Evolutionary conservation across 92 coral and sea anemone genomes (phyloP).

Genomic region (Porites cylindrica): DNA sequence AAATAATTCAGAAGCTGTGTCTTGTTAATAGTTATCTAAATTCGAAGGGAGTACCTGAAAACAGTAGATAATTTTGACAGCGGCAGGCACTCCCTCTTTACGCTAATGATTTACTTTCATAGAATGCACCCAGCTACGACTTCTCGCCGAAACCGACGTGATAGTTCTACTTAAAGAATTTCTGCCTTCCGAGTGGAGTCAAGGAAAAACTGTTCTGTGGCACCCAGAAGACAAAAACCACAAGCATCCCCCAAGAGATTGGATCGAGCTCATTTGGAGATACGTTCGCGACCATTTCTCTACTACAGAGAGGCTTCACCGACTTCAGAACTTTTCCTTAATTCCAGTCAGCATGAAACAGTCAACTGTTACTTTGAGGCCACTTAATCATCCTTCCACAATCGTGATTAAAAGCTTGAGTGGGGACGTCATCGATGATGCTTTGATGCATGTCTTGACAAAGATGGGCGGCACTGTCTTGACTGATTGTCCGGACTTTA

Average conservation of each 20-base stretch:
- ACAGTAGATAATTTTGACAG: too few relatives aligned
- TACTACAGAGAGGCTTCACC: constrained; percentile 17
- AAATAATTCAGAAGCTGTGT: too few relatives aligned
- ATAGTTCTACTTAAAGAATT: constrained; percentile 47
- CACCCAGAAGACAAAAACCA: constrained; percentile 35
- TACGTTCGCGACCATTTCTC: constrained; percentile 69
- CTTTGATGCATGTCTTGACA: constrained; percentile 24
- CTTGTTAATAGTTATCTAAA: too few relatives aligned
- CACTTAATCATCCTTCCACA: constrained; percentile 55
- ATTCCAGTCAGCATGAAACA: constrained; percentile 51
- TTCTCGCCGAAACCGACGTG: background rate
- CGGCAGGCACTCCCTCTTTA: background rate
- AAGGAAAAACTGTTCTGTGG: constrained; percentile 66
- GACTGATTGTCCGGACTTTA: constrained; percentile 53
- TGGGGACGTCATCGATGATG: constrained; percentile 17
- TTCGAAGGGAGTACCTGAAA: too few relatives aligned
- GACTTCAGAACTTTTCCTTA: constrained; percentile 68
- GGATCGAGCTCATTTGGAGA: constrained; percentile 81
- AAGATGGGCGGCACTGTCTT: constrained; percentile 59
- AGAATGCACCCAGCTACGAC: constrained; percentile 22
- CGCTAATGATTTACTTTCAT: background rate
- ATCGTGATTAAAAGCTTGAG: constrained; percentile 41
- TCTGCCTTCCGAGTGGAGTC: constrained; percentile 68
- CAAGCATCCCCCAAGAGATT: constrained; percentile 78
- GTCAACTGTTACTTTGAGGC: constrained; percentile 42